Evolutionary conservation across 2,797 vertebrate species (phyloP).

Genomic region (Rhodeus uyekii): DNA sequence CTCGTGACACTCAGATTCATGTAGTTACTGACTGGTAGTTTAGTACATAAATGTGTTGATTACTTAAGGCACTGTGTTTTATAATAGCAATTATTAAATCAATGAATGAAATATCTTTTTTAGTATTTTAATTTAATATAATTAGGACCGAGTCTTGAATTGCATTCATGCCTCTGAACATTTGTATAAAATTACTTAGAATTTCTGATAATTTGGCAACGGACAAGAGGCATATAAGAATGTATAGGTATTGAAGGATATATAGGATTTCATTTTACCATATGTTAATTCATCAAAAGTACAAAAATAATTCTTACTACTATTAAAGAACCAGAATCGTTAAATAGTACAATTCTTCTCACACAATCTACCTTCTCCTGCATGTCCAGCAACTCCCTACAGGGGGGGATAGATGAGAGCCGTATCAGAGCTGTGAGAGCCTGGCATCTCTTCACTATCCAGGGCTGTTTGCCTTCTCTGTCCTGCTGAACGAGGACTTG

Average conservation of each 20-base stretch:
- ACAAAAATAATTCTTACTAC: neutral
- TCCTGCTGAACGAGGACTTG: constrained; percentile 68
- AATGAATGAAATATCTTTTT: neutral
- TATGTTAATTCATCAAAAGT: neutral
- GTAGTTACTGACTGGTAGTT: neutral
- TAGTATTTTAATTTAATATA: neutral
- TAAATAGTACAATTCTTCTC: neutral
- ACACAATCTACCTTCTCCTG: constrained; percentile 65
- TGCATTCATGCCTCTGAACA: neutral
- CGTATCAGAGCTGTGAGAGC: constrained; percentile 59
- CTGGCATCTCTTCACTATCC: constrained; percentile 66
- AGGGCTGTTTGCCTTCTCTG: constrained; percentile 54
- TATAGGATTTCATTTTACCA: neutral
- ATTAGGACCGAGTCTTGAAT: neutral
- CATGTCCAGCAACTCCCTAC: constrained; percentile 65
- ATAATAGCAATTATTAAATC: neutral
- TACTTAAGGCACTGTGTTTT: neutral
- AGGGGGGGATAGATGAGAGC: constrained; percentile 64
- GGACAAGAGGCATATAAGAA: neutral
- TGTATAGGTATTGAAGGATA: neutral
- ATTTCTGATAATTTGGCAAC: neutral
- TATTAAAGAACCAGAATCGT: neutral
- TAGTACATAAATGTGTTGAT: neutral
- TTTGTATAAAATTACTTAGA: neutral
- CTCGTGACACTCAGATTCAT: neutral